Evolutionary conservation across 2,888 invertebrate species (phyloP).

Genomic region (Liopterus haemorrhoidalis): DNA sequence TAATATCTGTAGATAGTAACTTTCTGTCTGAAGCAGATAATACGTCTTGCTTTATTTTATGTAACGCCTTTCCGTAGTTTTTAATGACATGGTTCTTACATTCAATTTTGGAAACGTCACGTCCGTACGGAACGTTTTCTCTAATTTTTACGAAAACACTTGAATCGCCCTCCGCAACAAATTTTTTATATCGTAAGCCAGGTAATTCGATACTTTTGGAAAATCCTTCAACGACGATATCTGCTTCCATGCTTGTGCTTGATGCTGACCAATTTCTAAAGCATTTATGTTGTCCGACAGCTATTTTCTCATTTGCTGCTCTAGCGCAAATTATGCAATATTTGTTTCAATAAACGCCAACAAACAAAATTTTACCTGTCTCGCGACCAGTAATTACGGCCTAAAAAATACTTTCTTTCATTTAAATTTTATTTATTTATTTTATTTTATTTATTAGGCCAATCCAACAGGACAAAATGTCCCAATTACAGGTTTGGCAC

Average conservation of each 20-base stretch:
- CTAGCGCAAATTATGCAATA: slow-evolving; percentile 36
- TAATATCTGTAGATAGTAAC: slow-evolving; percentile 1
- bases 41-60: background rate
- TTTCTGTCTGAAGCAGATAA: background rate
- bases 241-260: background rate
- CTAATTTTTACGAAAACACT: slow-evolving; percentile 4
- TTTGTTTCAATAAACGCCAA: slow-evolving; percentile 38
- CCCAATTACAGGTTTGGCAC: too few species aligned
- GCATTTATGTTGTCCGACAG: background rate
- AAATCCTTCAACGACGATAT: background rate
- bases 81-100: slow-evolving; percentile 7
- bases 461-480: too few species aligned
- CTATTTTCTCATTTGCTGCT: slow-evolving; percentile 26
- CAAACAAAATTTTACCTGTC: slow-evolving; percentile 33
- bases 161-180: slow-evolving; percentile 4
- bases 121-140: background rate
- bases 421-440: too few species aligned
- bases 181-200: slow-evolving; percentile 1
- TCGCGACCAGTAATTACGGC: slow-evolving; percentile 27
- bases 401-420: too few species aligned
- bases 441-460: too few species aligned
- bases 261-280: slow-evolving; percentile 2
- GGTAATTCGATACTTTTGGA: background rate
- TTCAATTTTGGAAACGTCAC: background rate
- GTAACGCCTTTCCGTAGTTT: slow-evolving; percentile 4